A percentile compares a stretch with the other conserved stretches of the same genome.
phyloP scores from a whole-genome alignment of 2,888 invertebrate species.

The Trissoscelio sp. region DNA sequence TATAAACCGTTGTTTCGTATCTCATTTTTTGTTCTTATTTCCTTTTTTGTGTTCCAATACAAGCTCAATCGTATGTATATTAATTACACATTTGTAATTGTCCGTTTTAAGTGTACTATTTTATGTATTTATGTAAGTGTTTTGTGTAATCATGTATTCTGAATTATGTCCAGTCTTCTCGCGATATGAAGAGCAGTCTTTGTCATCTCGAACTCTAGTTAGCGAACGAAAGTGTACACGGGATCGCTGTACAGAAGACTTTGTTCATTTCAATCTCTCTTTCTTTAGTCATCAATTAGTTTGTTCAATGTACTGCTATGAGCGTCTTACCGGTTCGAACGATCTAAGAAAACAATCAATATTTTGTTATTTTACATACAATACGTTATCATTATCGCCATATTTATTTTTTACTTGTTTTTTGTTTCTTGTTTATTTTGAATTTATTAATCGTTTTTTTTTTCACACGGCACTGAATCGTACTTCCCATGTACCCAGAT shows the following conservation, averaged over 20 bases:
- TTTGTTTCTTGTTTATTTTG: slow-evolving; percentile 13
- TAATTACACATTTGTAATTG: too few relatives aligned
- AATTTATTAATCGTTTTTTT: slow-evolving; percentile 31
- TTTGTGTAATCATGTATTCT: slow-evolving; percentile 33
- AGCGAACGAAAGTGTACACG: slow-evolving; percentile 69
- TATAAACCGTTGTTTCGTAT: slow-evolving; percentile 63
- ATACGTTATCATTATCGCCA: slow-evolving; percentile 71
- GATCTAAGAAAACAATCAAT: slow-evolving; percentile 72
- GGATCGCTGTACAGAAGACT: slow-evolving; percentile 60
- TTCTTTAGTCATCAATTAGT: slow-evolving; percentile 48
- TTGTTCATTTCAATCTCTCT: slow-evolving; percentile 43
- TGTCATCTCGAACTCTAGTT: slow-evolving; percentile 71
- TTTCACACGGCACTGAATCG: slow-evolving; percentile 70
- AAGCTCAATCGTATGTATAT: slow-evolving; percentile 57
- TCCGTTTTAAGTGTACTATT: too few relatives aligned
- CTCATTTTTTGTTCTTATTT: slow-evolving; percentile 7
- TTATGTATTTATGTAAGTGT: slow-evolving; percentile 9
- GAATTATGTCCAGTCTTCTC: slow-evolving; percentile 72
- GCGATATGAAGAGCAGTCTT: slow-evolving; percentile 77
- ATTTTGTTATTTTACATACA: slow-evolving; percentile 72
- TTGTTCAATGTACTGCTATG: slow-evolving; percentile 63
- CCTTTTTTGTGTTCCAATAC: slow-evolving; percentile 39
- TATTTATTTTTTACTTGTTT: slow-evolving; percentile 62
- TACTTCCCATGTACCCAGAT: slow-evolving; percentile 72
- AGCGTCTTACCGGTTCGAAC: slow-evolving; percentile 69